phyloP scores from a whole-genome alignment of 2,797 vertebrate genomes.

The Rallus crepitans region DNA sequence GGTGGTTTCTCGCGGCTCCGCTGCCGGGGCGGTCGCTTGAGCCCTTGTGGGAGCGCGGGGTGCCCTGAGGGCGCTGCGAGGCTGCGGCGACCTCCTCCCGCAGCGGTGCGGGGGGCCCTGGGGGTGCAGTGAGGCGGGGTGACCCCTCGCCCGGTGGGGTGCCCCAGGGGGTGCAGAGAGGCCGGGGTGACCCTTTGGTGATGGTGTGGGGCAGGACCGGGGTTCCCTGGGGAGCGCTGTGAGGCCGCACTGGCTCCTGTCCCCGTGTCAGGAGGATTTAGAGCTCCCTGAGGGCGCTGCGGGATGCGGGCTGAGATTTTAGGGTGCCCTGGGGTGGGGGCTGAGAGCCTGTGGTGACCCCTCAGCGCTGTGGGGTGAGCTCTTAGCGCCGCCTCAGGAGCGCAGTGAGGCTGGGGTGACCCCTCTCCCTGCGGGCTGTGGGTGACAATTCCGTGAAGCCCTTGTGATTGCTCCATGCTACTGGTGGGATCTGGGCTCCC shows the following conservation, averaged over 20 bases:
- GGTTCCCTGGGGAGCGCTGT: background rate
- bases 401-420: background rate
- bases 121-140: background rate
- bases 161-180: background rate
- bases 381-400: background rate
- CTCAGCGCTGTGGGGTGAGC: background rate
- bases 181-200: background rate
- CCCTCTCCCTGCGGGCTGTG: rapidly evolving
- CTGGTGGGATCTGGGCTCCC: background rate
- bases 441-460: background rate
- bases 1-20: background rate
- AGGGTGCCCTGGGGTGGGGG: background rate
- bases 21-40: background rate
- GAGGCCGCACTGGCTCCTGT: background rate
- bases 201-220: background rate
- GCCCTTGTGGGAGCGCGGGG: too few species aligned
- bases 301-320: background rate
- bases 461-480: background rate
- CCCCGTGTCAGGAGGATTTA: background rate
- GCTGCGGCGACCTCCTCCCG: background rate
- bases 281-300: rapidly evolving
- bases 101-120: rapidly evolving
- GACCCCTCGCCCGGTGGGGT: background rate
- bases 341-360: background rate
- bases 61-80: too few species aligned